A percentile compares a stretch with the other conserved stretches of the same genome.
These are phyloP conservation scores for Sternotherus odoratus DNA, from an alignment of 2,797 vertebrate genomes.

Conservation along the genomic window DNA sequence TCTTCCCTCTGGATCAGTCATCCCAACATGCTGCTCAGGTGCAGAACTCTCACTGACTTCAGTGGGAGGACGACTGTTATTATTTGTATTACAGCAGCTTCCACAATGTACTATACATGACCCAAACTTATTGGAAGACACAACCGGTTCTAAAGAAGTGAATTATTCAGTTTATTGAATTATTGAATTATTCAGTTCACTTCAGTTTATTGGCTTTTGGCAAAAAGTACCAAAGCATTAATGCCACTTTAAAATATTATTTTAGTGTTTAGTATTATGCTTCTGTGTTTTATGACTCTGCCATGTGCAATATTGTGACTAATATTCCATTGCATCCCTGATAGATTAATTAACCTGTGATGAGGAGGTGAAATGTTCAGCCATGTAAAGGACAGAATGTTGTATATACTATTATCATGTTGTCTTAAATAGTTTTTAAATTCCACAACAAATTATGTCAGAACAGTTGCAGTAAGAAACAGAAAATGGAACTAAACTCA, in stretches of 20 bases:
- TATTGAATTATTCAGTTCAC: too few relatives aligned
- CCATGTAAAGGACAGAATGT: conserved; percentile 22
- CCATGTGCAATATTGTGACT: neutral
- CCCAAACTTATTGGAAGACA: neutral
- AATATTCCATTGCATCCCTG: conserved; percentile 5
- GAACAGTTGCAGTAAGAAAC: conserved; percentile 48
- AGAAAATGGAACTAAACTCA: conserved; percentile 44
- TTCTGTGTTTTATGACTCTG: conserved; percentile 30
- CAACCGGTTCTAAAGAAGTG: neutral
- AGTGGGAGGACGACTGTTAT: neutral
- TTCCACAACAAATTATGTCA: conserved; percentile 17
- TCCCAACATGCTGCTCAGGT: neutral
- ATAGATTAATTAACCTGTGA: neutral
- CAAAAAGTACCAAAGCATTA: neutral
- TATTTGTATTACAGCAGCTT: neutral
- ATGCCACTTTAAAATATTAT: conserved; percentile 33
- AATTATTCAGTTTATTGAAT: too few relatives aligned
- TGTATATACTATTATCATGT: conserved; percentile 25
- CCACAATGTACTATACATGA: neutral
- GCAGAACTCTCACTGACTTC: neutral
- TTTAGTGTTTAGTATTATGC: conserved; percentile 6
- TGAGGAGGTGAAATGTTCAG: conserved; percentile 4
- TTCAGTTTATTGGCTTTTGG: conserved; percentile 28
- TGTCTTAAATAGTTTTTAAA: conserved; percentile 30
- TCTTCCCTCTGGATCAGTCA: neutral